Conservation (phyloP, 30 jellyfish, hydroid and myxozoan species). For the Aurelia aurita complex sp. Pacific region DNA sequence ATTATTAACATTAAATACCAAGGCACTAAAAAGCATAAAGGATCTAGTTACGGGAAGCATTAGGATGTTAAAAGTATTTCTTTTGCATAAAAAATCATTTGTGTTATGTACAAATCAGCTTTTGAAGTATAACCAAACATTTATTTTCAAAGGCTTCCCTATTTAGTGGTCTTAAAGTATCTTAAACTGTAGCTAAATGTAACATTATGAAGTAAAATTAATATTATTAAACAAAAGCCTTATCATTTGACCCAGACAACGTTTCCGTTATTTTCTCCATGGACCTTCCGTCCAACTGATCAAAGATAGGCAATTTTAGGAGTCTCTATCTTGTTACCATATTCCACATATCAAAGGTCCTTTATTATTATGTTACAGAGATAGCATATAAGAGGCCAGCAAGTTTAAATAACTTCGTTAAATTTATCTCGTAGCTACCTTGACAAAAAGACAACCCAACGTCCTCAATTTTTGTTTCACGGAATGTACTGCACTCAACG, state of each 20-base stretch:
- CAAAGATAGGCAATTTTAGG: conserved; percentile 4
- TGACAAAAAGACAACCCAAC: too few species aligned
- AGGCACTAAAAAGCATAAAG: too few species aligned
- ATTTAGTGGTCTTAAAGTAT: conserved; percentile 27
- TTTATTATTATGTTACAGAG: neutral
- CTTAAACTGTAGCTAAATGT: conserved; percentile 29
- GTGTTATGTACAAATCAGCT: conserved; percentile 30
- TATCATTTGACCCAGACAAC: conserved; percentile 53
- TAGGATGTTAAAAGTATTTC: neutral
- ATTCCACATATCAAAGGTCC: conserved; percentile 25
- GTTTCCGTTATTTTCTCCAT: conserved; percentile 29
- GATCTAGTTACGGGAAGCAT: too few species aligned
- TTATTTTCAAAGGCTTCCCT: neutral
- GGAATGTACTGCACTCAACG: too few species aligned
- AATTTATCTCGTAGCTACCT: too few species aligned
- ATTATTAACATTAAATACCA: too few species aligned
- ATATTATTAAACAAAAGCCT: conserved; percentile 21
- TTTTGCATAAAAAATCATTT: neutral
- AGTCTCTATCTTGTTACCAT: conserved; percentile 33
- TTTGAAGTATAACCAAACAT: neutral
- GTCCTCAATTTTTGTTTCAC: too few species aligned
- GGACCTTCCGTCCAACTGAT: conserved; percentile 30
- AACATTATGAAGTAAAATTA: conserved; percentile 3
- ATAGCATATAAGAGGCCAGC: too few species aligned
- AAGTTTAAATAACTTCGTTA: too few species aligned